Percentiles rank a stretch among this genome's conserved stretches.
Evolutionary conservation across 2,113 vertebrate species (phyloP).

Genomic region (Ifrita kowaldi): DNA sequence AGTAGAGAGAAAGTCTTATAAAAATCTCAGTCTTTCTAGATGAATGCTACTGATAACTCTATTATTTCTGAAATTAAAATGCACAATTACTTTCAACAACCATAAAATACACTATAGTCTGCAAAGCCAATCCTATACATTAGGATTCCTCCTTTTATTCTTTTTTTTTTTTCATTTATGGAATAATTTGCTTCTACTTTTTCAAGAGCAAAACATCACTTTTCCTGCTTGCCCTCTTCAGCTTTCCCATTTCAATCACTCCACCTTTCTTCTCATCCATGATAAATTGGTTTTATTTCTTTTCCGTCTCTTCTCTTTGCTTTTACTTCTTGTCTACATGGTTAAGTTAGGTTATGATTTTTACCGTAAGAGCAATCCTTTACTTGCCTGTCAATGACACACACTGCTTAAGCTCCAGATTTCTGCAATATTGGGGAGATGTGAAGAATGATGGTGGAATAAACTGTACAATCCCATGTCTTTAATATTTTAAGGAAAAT

Average conservation of each 20-base stretch:
- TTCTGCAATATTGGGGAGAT: background rate
- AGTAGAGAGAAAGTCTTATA: background rate
- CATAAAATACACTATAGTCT: background rate
- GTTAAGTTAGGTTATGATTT: background rate
- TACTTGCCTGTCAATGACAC: background rate
- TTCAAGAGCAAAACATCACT: background rate
- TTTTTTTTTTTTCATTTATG: background rate
- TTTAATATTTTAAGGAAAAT: background rate
- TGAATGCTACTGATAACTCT: background rate
- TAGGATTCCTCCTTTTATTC: background rate
- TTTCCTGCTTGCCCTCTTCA: background rate
- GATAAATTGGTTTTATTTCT: background rate
- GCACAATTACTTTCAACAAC: background rate
- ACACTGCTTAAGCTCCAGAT: background rate
- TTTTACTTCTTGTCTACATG: background rate
- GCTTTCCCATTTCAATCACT: background rate
- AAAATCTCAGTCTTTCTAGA: background rate
- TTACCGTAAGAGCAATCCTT: background rate
- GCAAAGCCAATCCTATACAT: background rate
- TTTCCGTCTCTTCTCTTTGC: background rate
- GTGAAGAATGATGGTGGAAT: background rate
- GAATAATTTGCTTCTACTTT: background rate
- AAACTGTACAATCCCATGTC: background rate
- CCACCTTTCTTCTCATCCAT: background rate
- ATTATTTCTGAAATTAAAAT: background rate